A percentile compares a stretch with the other conserved stretches of the same genome.
Conservation (phyloP, 2,113 vertebrate species). For the Mastomys coucha region DNA sequence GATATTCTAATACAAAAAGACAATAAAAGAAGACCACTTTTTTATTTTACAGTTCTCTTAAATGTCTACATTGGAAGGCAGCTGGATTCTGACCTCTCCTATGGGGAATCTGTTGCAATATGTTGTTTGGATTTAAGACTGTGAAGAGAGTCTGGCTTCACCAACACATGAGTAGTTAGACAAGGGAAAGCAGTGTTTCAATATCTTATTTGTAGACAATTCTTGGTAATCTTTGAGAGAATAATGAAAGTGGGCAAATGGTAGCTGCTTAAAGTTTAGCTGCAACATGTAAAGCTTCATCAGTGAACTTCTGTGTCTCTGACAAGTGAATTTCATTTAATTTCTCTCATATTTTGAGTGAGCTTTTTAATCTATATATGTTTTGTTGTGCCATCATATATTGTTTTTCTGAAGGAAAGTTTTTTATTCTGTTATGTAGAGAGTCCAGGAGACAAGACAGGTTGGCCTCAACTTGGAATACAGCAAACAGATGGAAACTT, state of each 20-base stretch:
- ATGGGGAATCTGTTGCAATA: background rate
- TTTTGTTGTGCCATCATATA: background rate
- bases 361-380: background rate
- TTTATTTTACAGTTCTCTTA: background rate
- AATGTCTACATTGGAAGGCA: background rate
- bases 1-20: background rate
- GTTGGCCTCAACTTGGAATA: background rate
- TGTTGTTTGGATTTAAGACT: background rate
- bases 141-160: slow-evolving; percentile 12
- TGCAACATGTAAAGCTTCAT: background rate
- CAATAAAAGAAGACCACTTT: background rate
- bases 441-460: background rate
- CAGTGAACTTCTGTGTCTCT: background rate
- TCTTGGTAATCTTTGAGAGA: background rate
- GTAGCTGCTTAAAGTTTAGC: background rate
- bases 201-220: background rate
- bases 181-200: background rate
- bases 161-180: background rate
- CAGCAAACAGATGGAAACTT: background rate
- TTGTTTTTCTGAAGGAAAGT: background rate
- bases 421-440: background rate
- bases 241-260: background rate
- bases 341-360: background rate
- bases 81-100: background rate
- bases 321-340: background rate